Conservation (phyloP, 2,797 vertebrate genomes). For the Acrocephalus scirpaceus region DNA sequence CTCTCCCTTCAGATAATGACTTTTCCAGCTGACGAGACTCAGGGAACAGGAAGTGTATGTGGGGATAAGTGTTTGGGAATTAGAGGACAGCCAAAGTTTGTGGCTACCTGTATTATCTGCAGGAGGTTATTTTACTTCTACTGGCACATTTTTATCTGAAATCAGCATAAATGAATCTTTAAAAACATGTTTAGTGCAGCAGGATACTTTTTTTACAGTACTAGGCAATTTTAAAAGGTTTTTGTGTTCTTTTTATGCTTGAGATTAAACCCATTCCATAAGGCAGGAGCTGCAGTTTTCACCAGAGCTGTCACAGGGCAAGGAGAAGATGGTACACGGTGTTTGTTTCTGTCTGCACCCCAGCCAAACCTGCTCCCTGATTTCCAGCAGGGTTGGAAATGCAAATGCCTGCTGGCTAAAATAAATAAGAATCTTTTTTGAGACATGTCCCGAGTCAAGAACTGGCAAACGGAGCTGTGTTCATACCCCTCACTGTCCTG, state of each 20-base stretch:
- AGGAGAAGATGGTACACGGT: background rate
- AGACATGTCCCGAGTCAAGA: background rate
- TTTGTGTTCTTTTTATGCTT: background rate
- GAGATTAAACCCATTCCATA: background rate
- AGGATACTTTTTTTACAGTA: background rate
- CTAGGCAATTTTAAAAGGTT: background rate
- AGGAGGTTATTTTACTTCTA: background rate
- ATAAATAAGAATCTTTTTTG: background rate
- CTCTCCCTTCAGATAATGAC: slow-evolving; percentile 70
- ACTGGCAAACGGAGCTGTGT: background rate
- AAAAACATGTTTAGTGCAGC: background rate
- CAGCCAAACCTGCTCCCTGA: slow-evolving; percentile 12
- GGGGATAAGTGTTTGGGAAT: slow-evolving; percentile 67
- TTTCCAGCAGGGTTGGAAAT: slow-evolving; percentile 6
- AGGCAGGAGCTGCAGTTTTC: background rate
- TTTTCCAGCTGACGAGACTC: slow-evolving; percentile 67
- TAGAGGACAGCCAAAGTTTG: slow-evolving; percentile 69
- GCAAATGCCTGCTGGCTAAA: background rate
- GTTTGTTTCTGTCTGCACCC: background rate
- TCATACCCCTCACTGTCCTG: background rate
- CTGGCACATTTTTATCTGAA: background rate
- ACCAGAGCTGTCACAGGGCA: slow-evolving; percentile 14
- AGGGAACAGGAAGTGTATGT: slow-evolving; percentile 68
- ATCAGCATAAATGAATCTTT: background rate
- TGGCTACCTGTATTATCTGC: slow-evolving; percentile 68